These are phyloP conservation scores for Paratrypauchen microcephalus DNA, from an alignment of 2,797 vertebrate species.

Conservation along the genomic window DNA sequence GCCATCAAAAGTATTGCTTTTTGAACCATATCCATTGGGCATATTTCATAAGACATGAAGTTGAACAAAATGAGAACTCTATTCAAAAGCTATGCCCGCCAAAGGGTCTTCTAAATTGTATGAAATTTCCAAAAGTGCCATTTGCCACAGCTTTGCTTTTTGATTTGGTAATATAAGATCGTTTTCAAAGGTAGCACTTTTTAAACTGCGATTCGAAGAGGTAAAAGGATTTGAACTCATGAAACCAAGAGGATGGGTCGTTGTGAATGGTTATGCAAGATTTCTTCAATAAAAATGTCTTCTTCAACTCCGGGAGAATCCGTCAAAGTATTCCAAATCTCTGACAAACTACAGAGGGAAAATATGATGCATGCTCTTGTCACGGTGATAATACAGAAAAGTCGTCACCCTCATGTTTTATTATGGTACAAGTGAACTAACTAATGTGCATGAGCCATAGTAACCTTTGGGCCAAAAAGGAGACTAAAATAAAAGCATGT, in stretches of 20 bases:
- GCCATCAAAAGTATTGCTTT: constrained; percentile 23
- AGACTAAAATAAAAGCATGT: too few species aligned
- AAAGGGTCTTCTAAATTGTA: constrained; percentile 18
- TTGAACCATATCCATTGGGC: constrained; percentile 10
- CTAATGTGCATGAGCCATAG: too few species aligned
- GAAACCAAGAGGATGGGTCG: constrained; percentile 31
- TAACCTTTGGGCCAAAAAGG: too few species aligned
- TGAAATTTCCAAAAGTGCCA: constrained; percentile 26
- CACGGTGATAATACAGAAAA: constrained; percentile 24
- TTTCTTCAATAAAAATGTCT: constrained; percentile 34
- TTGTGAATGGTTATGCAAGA: constrained; percentile 30
- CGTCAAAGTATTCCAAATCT: constrained; percentile 40
- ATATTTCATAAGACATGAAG: constrained; percentile 20
- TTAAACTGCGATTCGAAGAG: constrained; percentile 16
- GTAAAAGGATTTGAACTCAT: constrained; percentile 29
- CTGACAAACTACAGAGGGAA: constrained; percentile 21
- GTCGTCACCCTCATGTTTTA: constrained; percentile 42
- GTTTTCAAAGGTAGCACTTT: constrained; percentile 12
- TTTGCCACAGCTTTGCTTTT: constrained; percentile 16
- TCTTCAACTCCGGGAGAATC: constrained; percentile 32
- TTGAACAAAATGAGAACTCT: constrained; percentile 20
- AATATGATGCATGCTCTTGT: constrained; percentile 28
- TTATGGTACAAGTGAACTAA: constrained; percentile 19
- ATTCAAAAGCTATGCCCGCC: constrained; percentile 14
- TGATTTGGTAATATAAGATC: constrained; percentile 32